Evolutionary conservation across 2,888 invertebrate species (phyloP).

Genomic region (Stomorhina lunata): DNA sequence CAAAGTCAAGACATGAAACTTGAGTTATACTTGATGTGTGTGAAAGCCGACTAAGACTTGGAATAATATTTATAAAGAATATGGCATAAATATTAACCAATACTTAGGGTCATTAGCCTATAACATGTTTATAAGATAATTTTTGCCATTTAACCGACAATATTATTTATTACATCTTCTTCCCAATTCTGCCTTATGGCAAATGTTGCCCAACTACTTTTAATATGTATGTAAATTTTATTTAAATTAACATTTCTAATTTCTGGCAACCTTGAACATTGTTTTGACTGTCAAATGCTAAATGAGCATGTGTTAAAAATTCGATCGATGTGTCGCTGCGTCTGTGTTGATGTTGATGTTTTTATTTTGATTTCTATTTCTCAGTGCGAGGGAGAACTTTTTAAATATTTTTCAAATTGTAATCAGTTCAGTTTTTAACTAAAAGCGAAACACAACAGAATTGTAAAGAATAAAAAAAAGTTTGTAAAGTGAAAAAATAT

Average conservation of each 20-base stretch:
- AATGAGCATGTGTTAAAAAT: slow-evolving; percentile 37
- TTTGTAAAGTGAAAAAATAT: slow-evolving; percentile 31
- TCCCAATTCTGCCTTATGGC: too few relatives aligned
- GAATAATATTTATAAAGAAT: too few relatives aligned
- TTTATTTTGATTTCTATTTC: slow-evolving; percentile 50
- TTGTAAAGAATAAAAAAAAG: slow-evolving; percentile 57
- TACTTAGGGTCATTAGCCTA: too few relatives aligned
- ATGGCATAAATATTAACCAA: too few relatives aligned
- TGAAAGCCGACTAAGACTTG: too few relatives aligned
- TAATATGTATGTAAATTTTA: neutral
- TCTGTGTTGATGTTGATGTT: slow-evolving; percentile 6
- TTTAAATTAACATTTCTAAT: neutral
- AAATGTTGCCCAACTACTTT: too few relatives aligned
- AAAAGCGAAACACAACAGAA: slow-evolving; percentile 66
- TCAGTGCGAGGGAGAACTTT: slow-evolving; percentile 62
- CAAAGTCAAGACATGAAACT: too few relatives aligned
- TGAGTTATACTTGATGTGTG: too few relatives aligned
- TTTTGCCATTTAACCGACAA: too few relatives aligned
- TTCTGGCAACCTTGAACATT: slow-evolving; percentile 1
- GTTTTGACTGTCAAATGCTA: slow-evolving; percentile 13
- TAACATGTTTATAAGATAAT: too few relatives aligned
- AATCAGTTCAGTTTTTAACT: slow-evolving; percentile 73
- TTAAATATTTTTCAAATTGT: slow-evolving; percentile 69
- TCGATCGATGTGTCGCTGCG: slow-evolving; percentile 10
- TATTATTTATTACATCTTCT: too few relatives aligned